These are phyloP conservation scores for Phorcus lineatus DNA, from an alignment of 2,888 invertebrate genomes.

Conservation along the genomic window DNA sequence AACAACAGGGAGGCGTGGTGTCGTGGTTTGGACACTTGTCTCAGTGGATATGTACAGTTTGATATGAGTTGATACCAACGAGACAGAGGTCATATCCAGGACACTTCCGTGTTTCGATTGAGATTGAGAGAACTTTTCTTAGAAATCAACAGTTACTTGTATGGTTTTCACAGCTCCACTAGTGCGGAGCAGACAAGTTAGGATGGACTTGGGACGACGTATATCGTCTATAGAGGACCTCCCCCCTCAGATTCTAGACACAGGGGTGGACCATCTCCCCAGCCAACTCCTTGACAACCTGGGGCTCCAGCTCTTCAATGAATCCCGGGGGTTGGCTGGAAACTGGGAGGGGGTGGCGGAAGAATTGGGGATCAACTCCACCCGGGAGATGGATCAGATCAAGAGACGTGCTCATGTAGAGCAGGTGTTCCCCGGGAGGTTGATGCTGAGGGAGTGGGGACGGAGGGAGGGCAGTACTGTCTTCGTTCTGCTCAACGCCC, in stretches of 20 bases:
- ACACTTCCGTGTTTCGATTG: too few species aligned
- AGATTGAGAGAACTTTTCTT: too few species aligned
- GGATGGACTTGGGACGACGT: neutral
- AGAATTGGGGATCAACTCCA: constrained; percentile 29
- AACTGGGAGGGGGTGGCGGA: constrained; percentile 38
- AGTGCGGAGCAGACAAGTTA: neutral
- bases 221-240: constrained; percentile 26
- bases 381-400: constrained; percentile 15
- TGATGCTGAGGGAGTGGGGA: constrained; percentile 32
- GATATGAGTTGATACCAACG: too few species aligned
- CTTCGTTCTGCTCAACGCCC: constrained; percentile 33
- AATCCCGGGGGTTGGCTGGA: constrained; percentile 5
- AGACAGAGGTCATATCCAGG: too few species aligned
- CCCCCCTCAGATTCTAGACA: constrained; percentile 24
- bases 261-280: constrained; percentile 16
- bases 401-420: constrained; percentile 23
- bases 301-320: constrained; percentile 22
- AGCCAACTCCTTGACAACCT: constrained; percentile 23
- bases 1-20: too few species aligned
- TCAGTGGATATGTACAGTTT: too few species aligned
- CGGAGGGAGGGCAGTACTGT: constrained; percentile 30
- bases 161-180: too few species aligned
- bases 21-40: too few species aligned
- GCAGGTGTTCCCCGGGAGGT: constrained; percentile 30
- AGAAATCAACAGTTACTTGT: too few species aligned